Evolutionary conservation across 2,797 vertebrate species (phyloP).

Genomic region (Lepus oiostolus): DNA sequence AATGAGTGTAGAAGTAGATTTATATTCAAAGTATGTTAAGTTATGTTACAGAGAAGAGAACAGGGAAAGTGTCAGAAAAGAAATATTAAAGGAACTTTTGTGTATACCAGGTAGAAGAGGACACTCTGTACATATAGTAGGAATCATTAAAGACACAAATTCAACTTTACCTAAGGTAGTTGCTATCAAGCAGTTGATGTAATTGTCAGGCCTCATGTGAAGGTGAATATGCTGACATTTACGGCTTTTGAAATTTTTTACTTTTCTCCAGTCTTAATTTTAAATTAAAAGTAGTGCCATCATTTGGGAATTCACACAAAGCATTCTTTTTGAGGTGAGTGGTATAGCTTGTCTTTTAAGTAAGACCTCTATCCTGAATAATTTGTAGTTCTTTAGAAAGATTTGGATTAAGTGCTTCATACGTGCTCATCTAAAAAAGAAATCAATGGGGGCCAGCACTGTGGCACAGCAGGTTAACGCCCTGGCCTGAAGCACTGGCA

Average conservation of each 20-base stretch:
- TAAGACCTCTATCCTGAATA: conserved; percentile 25
- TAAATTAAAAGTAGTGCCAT: conserved; percentile 37
- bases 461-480: too few species aligned
- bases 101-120: neutral
- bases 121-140: neutral
- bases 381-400: conserved; percentile 38
- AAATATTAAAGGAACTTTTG: conserved; percentile 12
- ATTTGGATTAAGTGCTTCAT: neutral
- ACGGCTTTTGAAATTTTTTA: neutral
- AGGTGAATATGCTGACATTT: neutral
- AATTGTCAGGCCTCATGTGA: neutral
- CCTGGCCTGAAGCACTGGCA: too few species aligned
- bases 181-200: neutral
- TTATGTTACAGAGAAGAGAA: neutral
- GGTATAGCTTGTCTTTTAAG: neutral
- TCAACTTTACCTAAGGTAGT: neutral
- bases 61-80: neutral
- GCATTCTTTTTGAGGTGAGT: neutral
- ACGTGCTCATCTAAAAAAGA: conserved; percentile 58
- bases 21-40: neutral
- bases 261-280: conserved; percentile 56
- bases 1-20: neutral
- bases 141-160: neutral
- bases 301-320: conserved; percentile 43
- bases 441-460: neutral